A percentile compares a stretch with the other conserved stretches of the same genome.
Evolutionary conservation across 2,888 invertebrate genomes (phyloP).

Genomic region (Panzeria rudis): DNA sequence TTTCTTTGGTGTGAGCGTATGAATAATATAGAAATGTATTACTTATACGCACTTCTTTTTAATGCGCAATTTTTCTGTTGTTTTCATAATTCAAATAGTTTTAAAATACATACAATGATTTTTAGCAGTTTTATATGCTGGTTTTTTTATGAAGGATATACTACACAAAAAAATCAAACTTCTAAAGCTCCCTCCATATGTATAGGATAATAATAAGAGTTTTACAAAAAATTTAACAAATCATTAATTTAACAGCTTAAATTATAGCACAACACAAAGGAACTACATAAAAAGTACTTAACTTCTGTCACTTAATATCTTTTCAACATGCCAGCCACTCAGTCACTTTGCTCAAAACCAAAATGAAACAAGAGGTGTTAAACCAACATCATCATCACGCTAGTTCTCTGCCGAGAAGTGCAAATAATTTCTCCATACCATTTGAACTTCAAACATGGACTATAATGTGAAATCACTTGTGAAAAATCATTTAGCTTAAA

Average conservation of each 20-base stretch:
- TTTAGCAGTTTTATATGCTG: too few relatives aligned
- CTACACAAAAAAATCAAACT: neutral
- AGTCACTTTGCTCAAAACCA: neutral
- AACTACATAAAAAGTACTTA: neutral
- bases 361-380: neutral
- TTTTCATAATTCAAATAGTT: neutral
- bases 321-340: too few relatives aligned
- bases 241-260: neutral
- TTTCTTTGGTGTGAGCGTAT: too few relatives aligned
- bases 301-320: conserved; percentile 7
- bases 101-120: too few relatives aligned
- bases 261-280: neutral
- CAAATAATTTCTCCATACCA: neutral
- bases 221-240: neutral
- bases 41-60: too few relatives aligned
- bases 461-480: conserved; percentile 45
- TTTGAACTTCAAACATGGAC: conserved; percentile 4
- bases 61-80: too few relatives aligned
- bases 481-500: conserved; percentile 59
- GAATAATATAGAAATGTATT: too few relatives aligned
- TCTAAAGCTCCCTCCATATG: neutral
- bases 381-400: too few relatives aligned
- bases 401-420: neutral
- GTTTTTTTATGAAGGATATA: too few relatives aligned
- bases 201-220: neutral